Evolutionary conservation across 2,797 vertebrate species (phyloP), one percentile per base, ranked within the genome.

Genomic region (Epinephelus coioides): DNA sequence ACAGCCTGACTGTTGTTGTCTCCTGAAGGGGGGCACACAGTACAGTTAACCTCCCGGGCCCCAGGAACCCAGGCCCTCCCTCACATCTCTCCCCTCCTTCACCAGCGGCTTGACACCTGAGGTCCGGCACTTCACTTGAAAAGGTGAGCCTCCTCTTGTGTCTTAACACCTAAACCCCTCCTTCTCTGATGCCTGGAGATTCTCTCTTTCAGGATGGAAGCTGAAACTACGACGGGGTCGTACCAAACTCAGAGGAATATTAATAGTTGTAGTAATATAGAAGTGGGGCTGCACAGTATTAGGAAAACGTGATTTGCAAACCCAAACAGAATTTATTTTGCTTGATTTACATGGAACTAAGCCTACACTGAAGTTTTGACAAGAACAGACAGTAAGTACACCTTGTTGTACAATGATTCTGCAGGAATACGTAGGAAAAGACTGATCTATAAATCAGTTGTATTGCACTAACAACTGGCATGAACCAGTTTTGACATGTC

Each of bases 1-100:
- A 93, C 92, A 94, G 88, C 94, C 93, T 90, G 90, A 96, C 92
- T 93, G 62, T 94, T 94, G 79, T 94, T 95, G 94, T 96, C 94
- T 95, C 94, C 92, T 94, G 89, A 95, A 95, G 88, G 91, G 84
- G 88, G 84, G 77, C 90, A 93, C 87, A 91, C 92, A 94, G 88
- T 91, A 91, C 92, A 93, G 85, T 94, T 92, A 91, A 92, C 91
- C 91, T 94, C 83, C 86, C 65, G 62, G 92, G 89, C 94, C 86
- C 84, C 74, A 64, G 91, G 88, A 89, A 81, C 80, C 91, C 92
- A 84, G 91, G 86, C 81, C 80, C 43, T 86, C 81, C 87, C 89
- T 89, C 90, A 86, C 77, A 85, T 81, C 90, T 89, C 83, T 76
- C 86, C 79, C 73, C 76, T 62, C 76, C 90, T 57, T 82, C 90